phyloP scores from a whole-genome alignment of 2,888 invertebrate genomes.

The Frankliniella fusca region DNA sequence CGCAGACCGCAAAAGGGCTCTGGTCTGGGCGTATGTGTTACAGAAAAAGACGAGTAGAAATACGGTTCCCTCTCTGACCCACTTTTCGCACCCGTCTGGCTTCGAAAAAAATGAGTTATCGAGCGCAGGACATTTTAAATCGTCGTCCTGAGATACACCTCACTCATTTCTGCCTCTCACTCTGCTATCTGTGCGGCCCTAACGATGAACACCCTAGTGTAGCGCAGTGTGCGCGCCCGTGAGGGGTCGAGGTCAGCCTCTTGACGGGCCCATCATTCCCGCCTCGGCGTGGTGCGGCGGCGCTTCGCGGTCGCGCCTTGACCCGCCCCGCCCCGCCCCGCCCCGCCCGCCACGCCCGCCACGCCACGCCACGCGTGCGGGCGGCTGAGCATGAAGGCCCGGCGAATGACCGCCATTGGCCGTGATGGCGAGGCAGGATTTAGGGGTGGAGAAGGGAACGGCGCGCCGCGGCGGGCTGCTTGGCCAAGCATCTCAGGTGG shows the following conservation, averaged over 20 bases:
- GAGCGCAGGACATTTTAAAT: too few relatives aligned
- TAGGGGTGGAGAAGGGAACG: too few relatives aligned
- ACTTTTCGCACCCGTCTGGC: not conserved
- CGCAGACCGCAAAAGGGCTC: not conserved
- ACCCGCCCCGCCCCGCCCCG: not conserved
- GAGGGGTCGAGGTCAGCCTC: not conserved
- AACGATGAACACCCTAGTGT: too few relatives aligned
- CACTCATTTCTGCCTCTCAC: too few relatives aligned
- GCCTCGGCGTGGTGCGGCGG: not conserved
- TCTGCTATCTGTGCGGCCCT: too few relatives aligned
- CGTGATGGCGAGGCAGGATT: not conserved
- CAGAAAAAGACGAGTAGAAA: not conserved
- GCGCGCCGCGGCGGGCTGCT: too few relatives aligned
- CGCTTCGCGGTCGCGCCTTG: not conserved
- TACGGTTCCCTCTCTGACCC: not conserved
- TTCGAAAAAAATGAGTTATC: too few relatives aligned
- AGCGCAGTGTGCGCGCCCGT: not conserved
- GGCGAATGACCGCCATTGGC: constrained; percentile 10
- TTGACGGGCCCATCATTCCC: constrained; percentile 5
- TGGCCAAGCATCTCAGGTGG: not conserved
- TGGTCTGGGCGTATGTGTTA: not conserved
- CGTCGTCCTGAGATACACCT: too few relatives aligned
- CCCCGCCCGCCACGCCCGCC: too few relatives aligned
- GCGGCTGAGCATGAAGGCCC: not conserved
- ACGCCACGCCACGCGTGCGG: too few relatives aligned